phyloP scores from a whole-genome alignment of 1,140 invertebrate species.

The Platorchestia sp. region DNA sequence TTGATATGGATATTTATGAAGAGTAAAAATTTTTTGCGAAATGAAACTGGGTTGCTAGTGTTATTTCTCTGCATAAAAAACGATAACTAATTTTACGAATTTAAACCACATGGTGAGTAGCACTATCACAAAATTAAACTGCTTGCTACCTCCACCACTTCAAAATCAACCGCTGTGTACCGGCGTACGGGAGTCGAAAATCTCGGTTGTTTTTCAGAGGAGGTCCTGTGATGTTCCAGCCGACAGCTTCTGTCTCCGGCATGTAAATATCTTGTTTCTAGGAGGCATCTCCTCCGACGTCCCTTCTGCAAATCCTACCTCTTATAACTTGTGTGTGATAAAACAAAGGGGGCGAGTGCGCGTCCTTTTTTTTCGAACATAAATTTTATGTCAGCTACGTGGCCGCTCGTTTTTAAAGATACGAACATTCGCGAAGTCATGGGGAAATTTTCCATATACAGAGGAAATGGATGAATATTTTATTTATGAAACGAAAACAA shows the following conservation, averaged over 20 bases:
- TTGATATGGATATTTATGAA: background rate
- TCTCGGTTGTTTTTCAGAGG: slow-evolving; percentile 16
- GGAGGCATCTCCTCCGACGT: background rate
- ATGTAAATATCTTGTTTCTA: slow-evolving; percentile 40
- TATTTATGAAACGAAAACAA: background rate
- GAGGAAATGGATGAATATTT: background rate
- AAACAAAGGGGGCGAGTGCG: background rate
- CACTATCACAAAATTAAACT: background rate
- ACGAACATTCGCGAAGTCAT: background rate
- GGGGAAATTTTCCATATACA: background rate
- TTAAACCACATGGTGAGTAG: background rate
- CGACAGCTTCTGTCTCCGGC: slow-evolving; percentile 15
- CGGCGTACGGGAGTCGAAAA: background rate
- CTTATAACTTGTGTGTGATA: background rate
- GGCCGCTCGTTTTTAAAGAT: background rate
- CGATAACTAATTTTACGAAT: background rate
- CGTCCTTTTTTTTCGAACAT: background rate
- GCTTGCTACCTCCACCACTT: background rate
- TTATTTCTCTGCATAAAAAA: background rate
- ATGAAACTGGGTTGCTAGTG: background rate
- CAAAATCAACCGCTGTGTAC: background rate
- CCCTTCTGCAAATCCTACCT: background rate
- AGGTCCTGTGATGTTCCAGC: slow-evolving; percentile 8
- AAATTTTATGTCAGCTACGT: background rate
- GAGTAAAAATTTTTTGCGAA: background rate